Base-by-base conservation (phyloP, 37 sponge, comb jelly and placozoan species). In the Cladorhizidae sp. region DNA sequence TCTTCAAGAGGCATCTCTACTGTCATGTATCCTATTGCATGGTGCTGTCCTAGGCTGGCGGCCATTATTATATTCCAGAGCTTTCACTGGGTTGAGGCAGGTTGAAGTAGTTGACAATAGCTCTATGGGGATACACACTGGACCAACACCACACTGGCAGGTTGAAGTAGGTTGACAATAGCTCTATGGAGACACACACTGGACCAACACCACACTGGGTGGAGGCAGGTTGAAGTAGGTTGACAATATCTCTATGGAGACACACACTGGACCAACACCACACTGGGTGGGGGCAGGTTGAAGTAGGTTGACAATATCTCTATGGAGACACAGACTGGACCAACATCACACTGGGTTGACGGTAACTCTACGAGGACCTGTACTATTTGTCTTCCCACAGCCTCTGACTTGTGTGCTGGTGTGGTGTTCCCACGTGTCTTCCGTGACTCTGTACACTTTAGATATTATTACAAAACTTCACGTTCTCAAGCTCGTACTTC, bases 1-100 rank as follows among this genome's bases (percentile, higher is more conserved):
- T 70, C 86, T 22, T 78, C 86, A 31, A 85, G 50, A 25, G 90
- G 90, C 11, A 89, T 93, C 29, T 83, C 82, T 1, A 86, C 90
- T 17, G 85, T 52, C 70, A 85, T 93, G 90, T 93, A 93, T 89
- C 90, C 80, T 75, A 2, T 1, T 56, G 67, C 3, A 2, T 5
- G 11, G 38, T 67, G 20, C 17, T 31, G 7, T 8, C 37, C 5
- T 31, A 37, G 39, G 35, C 39, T 20, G 35, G 64, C 21, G 67
- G 18, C 38, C 26, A 28, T 11, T 17, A 33, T 31, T 67, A 12
- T 42, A 3, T 17, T 11, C 35, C 21, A 36, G 29, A 61, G 15
- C 62, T 28, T 17, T 12, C 49, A 45, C 49, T 45, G 49, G 49
- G 49, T 45, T 45, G 49, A 45, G 49, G 49, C 49, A 45, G 49